Percentiles rank a stretch among this genome's conserved stretches.
Conservation (phyloP, 2,797 vertebrate genomes). For the Coilia nasus region DNA sequence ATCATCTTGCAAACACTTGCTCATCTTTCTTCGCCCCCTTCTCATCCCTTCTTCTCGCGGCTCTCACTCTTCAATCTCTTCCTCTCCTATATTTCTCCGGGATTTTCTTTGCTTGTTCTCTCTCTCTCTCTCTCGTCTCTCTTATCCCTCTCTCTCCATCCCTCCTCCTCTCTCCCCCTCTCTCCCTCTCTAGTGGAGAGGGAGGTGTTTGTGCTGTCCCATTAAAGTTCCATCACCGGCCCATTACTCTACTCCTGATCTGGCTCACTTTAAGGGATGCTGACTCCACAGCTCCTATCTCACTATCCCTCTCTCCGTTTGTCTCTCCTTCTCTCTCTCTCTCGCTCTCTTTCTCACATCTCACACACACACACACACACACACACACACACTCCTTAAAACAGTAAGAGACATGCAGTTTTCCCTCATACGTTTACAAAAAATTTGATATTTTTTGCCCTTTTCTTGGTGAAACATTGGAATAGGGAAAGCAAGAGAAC, state of each 20-base stretch:
- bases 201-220: not conserved
- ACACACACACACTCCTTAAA: slow-evolving; percentile 15
- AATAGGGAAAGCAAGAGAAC: too few species aligned
- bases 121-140: not conserved
- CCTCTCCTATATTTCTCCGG: not conserved
- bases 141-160: slow-evolving; percentile 23
- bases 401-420: not conserved
- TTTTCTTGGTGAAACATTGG: too few species aligned
- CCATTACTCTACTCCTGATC: slow-evolving; percentile 2
- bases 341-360: too few species aligned
- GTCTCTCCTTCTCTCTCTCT: too few species aligned
- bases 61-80: not conserved
- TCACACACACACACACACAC: not conserved
- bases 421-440: too few species aligned
- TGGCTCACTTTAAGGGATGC: slow-evolving; percentile 5
- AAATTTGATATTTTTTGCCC: too few species aligned
- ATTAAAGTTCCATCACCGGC: not conserved
- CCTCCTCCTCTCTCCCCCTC: slow-evolving; percentile 16
- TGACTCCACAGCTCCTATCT: not conserved
- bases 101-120: too few species aligned
- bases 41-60: too few species aligned
- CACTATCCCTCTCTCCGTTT: not conserved
- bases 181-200: slow-evolving; percentile 11
- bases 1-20: too few species aligned
- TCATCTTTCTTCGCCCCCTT: not conserved